Conservation (phyloP, 2,113 vertebrate genomes). For the Mellivora capensis region DNA sequence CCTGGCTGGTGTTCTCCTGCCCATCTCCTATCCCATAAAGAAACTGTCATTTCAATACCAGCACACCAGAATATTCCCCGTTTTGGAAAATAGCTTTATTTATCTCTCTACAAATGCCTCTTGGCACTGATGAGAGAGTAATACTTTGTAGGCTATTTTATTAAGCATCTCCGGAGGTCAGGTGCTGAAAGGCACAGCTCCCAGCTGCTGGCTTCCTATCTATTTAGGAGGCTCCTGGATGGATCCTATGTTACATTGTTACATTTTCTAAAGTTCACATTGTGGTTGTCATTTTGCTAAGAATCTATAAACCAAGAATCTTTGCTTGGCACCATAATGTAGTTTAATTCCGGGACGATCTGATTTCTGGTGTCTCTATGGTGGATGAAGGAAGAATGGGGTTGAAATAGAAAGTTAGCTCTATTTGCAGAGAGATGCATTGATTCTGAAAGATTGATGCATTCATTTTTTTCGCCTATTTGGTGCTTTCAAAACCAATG, state of each 20-base stretch:
- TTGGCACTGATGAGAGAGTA: constrained; percentile 67
- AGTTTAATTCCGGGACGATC: constrained; percentile 25
- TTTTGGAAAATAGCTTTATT: constrained; percentile 75
- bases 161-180: constrained; percentile 71
- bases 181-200: constrained; percentile 67
- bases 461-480: constrained; percentile 66
- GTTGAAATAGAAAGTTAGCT: constrained; percentile 63
- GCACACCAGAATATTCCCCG: constrained; percentile 36
- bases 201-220: constrained; percentile 50
- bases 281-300: constrained; percentile 59
- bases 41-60: constrained; percentile 71
- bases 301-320: constrained; percentile 42
- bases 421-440: constrained; percentile 55
- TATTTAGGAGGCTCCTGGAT: constrained; percentile 39
- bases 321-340: not conserved
- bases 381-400: constrained; percentile 34
- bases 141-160: constrained; percentile 64
- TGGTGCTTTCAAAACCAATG: constrained; percentile 76
- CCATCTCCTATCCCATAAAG: constrained; percentile 63
- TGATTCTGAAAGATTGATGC: constrained; percentile 72
- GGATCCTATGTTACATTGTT: not conserved
- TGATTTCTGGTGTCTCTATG: constrained; percentile 29
- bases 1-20: constrained; percentile 48
- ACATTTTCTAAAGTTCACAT: constrained; percentile 35
- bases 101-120: constrained; percentile 56